Conservation (phyloP, 2,113 vertebrate species). For the Calidris pygmaea region DNA sequence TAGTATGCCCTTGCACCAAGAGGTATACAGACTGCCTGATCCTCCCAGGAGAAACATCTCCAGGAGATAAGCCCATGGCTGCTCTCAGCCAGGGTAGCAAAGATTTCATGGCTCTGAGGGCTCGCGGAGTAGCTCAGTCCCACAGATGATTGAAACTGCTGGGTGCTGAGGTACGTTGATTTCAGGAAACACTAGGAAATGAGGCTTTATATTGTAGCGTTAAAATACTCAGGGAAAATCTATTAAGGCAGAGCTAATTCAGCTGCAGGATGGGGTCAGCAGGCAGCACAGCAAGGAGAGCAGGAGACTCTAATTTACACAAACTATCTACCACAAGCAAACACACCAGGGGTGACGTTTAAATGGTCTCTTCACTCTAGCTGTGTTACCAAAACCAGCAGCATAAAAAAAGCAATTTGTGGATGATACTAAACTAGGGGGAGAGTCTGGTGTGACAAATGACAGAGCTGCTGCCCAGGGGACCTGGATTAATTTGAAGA, state of each 20-base stretch:
- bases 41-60: not conserved
- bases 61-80: not conserved
- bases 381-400: not conserved
- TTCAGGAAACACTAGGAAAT: not conserved
- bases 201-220: not conserved
- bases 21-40: not conserved
- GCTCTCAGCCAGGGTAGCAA: not conserved
- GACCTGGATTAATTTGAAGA: not conserved
- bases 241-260: constrained; percentile 28
- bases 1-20: not conserved
- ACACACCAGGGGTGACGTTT: not conserved
- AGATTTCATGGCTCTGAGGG: not conserved
- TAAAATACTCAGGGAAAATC: not conserved
- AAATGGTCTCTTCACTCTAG: not conserved
- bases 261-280: constrained; percentile 16
- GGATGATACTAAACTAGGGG: not conserved
- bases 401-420: constrained; percentile 15
- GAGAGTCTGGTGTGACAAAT: not conserved
- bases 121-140: not conserved
- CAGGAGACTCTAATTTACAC: constrained; percentile 21
- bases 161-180: not conserved
- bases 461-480: not conserved
- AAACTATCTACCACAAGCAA: not conserved
- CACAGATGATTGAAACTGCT: not conserved
- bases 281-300: not conserved